phyloP scores from a whole-genome alignment of 2,113 vertebrate genomes.

The Lichenostomus cassidix region DNA sequence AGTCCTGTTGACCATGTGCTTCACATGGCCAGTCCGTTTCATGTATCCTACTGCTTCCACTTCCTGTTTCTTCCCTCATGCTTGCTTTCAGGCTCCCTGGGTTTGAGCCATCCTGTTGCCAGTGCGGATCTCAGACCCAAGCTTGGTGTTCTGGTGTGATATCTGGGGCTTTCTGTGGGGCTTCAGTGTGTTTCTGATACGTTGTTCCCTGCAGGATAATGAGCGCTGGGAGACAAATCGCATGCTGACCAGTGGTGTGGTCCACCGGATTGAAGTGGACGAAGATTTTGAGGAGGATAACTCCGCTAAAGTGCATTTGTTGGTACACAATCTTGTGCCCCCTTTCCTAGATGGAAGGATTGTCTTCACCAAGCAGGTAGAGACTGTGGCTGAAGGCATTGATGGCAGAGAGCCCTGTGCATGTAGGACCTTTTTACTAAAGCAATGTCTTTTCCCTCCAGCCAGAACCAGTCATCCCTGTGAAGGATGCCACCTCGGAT shows the following conservation, averaged over 20 bases:
- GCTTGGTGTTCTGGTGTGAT: background rate
- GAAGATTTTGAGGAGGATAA: conserved; percentile 99
- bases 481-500: conserved; percentile 95
- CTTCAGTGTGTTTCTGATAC: background rate
- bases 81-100: background rate
- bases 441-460: conserved; percentile 33
- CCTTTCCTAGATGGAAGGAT: conserved; percentile 97
- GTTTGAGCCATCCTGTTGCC: background rate
- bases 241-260: conserved; percentile 98
- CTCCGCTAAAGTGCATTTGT: conserved; percentile 92
- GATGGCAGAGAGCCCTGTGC: background rate
- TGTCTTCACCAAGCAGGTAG: conserved; percentile 98
- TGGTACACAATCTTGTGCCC: conserved; percentile 95
- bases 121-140: background rate
- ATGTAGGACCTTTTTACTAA: background rate
- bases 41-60: background rate
- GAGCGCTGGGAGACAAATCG: conserved; percentile 99
- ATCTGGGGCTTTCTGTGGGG: background rate
- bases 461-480: conserved; percentile 96
- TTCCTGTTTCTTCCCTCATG: background rate
- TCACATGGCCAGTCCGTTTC: background rate
- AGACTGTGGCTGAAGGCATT: background rate
- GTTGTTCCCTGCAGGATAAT: conserved; percentile 82
- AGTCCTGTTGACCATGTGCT: background rate
- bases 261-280: conserved; percentile 94